These are phyloP conservation scores for Anthopleura sola DNA, from an alignment of 64 coral and sea anemone species.

Conservation along the genomic window DNA sequence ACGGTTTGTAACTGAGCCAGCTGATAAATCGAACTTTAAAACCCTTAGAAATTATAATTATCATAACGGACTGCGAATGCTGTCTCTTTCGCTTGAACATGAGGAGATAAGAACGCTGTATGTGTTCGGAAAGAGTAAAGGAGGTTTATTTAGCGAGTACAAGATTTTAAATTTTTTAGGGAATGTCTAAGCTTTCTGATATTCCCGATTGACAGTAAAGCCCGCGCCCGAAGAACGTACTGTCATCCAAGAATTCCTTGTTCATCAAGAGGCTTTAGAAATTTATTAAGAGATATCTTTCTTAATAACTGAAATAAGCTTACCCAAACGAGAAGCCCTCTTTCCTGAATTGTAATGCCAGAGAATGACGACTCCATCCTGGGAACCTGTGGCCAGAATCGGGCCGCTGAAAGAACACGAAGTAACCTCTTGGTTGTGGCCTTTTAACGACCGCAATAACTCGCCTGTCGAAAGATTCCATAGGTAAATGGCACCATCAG, in stretches of 20 bases:
- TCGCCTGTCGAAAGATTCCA: conserved; percentile 54
- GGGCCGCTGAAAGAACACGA: conserved; percentile 47
- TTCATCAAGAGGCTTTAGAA: background rate
- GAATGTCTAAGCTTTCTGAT: background rate
- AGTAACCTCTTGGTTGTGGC: conserved; percentile 40
- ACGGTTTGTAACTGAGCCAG: background rate
- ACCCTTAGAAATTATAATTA: background rate
- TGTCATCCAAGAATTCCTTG: background rate
- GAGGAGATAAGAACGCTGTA: background rate
- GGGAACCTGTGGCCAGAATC: conserved; percentile 55
- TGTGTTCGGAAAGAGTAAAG: background rate
- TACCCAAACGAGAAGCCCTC: conserved; percentile 58
- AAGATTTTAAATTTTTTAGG: background rate
- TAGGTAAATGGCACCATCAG: conserved; percentile 30
- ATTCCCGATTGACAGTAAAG: background rate
- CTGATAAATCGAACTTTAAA: background rate
- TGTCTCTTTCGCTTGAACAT: background rate
- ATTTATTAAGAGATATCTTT: background rate
- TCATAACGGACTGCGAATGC: background rate
- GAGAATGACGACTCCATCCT: conserved; percentile 45
- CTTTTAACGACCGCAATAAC: conserved; percentile 28
- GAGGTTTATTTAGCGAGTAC: background rate
- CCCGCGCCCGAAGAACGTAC: background rate
- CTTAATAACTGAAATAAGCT: background rate
- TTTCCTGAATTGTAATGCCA: conserved; percentile 52